Evolutionary conservation across 2,797 vertebrate genomes (phyloP).

Genomic region (Gymnoscopelus braueri): DNA sequence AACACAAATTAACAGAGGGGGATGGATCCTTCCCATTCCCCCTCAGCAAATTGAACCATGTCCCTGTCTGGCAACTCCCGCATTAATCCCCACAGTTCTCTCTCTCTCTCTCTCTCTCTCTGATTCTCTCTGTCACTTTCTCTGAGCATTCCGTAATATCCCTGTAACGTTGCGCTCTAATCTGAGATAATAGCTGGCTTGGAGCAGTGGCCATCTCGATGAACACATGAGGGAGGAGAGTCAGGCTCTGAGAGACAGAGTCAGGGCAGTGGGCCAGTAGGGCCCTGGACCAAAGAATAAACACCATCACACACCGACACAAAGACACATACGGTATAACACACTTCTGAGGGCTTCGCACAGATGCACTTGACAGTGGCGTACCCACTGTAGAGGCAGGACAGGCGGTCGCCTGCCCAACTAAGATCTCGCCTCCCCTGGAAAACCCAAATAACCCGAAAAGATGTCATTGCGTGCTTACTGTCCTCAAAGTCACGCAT

Average conservation of each 20-base stretch:
- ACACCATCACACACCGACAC: conserved; percentile 18
- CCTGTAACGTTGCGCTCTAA: conserved; percentile 63
- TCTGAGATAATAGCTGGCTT: conserved; percentile 78
- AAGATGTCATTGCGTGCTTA: too few species aligned
- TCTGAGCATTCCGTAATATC: conserved; percentile 52
- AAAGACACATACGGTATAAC: not conserved
- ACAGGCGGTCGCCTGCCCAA: too few species aligned
- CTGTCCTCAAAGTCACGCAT: too few species aligned
- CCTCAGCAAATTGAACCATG: conserved; percentile 8
- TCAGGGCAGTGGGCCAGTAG: conserved; percentile 52
- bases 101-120: conserved; percentile 7
- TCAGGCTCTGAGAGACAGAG: conserved; percentile 52
- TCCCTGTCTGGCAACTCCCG: conserved; percentile 47
- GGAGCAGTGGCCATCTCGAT: conserved; percentile 69
- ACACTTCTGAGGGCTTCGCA: not conserved
- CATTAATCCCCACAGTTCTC: conserved; percentile 40
- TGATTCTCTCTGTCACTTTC: too few species aligned
- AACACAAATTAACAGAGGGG: too few species aligned
- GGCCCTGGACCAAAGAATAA: conserved; percentile 30
- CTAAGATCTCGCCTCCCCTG: too few species aligned
- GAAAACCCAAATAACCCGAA: too few species aligned
- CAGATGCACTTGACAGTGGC: too few species aligned
- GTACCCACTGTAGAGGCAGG: too few species aligned
- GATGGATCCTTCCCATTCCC: too few species aligned
- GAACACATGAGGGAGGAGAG: conserved; percentile 66